Conservation (phyloP, 1,140 invertebrate species). For the Gerris buenoi region DNA sequence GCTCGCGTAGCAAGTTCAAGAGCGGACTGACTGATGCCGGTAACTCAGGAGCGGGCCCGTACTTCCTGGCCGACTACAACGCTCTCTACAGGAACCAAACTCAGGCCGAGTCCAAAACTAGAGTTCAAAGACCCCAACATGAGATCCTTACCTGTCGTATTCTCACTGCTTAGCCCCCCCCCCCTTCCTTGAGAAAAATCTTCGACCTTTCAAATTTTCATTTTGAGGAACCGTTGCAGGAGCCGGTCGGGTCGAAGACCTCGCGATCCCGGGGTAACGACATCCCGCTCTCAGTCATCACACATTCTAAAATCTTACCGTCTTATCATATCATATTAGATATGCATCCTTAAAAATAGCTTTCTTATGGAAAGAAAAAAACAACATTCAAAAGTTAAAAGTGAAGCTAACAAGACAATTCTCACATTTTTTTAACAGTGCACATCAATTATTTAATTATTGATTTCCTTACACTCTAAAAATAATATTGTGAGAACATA, state of each 20-base stretch:
- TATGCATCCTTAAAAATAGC: too few relatives aligned
- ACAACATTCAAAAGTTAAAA: too few relatives aligned
- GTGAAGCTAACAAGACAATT: too few relatives aligned
- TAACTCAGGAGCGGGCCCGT: background rate
- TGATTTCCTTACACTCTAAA: too few relatives aligned
- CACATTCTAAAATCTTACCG: too few relatives aligned
- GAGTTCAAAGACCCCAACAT: background rate
- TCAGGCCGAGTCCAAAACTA: background rate
- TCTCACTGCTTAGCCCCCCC: background rate
- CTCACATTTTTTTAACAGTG: too few relatives aligned
- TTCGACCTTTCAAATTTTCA: background rate
- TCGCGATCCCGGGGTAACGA: background rate
- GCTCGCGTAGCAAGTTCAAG: background rate
- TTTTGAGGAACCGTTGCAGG: background rate
- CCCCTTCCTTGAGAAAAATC: background rate
- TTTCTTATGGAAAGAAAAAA: too few relatives aligned
- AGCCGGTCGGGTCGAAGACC: background rate
- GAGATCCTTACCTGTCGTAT: background rate
- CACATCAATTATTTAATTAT: too few relatives aligned
- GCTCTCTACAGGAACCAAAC: background rate
- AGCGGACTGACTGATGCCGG: background rate
- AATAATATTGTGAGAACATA: too few relatives aligned
- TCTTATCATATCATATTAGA: too few relatives aligned
- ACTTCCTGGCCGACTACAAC: background rate
- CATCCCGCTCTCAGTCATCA: background rate